phyloP scores from a whole-genome alignment of 2,113 vertebrate species.

The Daboia siamensis region DNA sequence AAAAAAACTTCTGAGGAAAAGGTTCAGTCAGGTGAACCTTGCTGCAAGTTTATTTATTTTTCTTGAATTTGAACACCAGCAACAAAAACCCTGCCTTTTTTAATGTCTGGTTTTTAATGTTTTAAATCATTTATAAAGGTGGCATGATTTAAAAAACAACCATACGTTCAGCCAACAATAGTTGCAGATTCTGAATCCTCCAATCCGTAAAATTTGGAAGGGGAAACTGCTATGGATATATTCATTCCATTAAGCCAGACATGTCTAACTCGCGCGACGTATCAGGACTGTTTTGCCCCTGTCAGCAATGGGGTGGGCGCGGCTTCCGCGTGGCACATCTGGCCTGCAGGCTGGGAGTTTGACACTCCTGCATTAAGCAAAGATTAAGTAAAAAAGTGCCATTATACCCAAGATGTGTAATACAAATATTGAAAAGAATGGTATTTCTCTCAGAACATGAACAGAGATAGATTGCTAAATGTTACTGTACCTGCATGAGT shows the following conservation, averaged over 20 bases:
- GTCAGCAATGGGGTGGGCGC: no score
- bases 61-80: not conserved
- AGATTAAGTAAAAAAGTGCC: not conserved
- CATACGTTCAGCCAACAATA: not conserved
- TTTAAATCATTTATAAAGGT: not conserved
- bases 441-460: not conserved
- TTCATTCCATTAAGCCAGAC: not conserved
- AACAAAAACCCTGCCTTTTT: not conserved
- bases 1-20: not conserved
- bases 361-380: not conserved
- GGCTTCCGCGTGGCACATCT: no score
- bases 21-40: not conserved
- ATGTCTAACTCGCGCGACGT: no score
- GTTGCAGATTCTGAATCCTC: not conserved
- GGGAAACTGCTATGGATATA: not conserved
- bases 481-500: slow-evolving; percentile 81
- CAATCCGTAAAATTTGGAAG: not conserved
- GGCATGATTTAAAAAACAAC: not conserved
- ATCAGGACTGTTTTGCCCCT: no score
- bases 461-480: rapidly evolving
- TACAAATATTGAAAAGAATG: not conserved
- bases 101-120: not conserved
- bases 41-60: not conserved
- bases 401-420: not conserved
- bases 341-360: no score